Conservation (phyloP, 1,140 invertebrate genomes). For the Artemia franciscana region DNA sequence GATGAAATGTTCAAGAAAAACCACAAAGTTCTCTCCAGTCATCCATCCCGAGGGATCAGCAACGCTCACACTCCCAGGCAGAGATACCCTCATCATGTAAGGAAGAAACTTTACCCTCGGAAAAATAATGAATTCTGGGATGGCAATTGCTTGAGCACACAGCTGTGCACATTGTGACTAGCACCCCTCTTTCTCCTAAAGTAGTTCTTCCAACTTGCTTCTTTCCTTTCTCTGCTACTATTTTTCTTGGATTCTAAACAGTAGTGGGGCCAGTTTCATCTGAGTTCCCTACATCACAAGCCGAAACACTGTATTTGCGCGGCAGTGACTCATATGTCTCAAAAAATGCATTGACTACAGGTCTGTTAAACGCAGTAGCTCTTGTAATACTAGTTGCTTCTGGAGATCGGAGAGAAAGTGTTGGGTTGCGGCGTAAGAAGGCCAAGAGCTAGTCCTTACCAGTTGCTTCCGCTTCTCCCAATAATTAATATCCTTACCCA, state of each 20-base stretch:
- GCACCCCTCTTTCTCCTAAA: constrained; percentile 20
- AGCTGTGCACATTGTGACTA: constrained; percentile 20
- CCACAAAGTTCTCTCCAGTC: constrained; percentile 16
- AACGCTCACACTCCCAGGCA: constrained; percentile 16
- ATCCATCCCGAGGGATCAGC: constrained; percentile 18
- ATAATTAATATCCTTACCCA: too few relatives aligned
- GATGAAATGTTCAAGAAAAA: constrained; percentile 19
- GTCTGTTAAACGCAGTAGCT: constrained; percentile 21
- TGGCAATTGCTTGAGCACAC: constrained; percentile 16
- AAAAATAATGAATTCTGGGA: constrained; percentile 18
- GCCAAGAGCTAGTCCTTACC: constrained; percentile 20
- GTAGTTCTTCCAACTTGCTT: constrained; percentile 21
- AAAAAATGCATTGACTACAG: constrained; percentile 18
- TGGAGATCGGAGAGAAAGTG: constrained; percentile 19
- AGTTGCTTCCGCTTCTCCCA: constrained; percentile 16
- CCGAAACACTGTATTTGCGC: constrained; percentile 17
- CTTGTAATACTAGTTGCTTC: constrained; percentile 20
- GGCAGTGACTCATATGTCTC: constrained; percentile 16
- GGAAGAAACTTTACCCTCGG: constrained; percentile 13
- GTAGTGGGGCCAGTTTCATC: constrained; percentile 19
- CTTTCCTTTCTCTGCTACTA: constrained; percentile 18
- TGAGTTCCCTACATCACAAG: constrained; percentile 21
- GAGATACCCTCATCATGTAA: constrained; percentile 12
- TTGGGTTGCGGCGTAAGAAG: constrained; percentile 20
- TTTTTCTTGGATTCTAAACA: constrained; percentile 16